Evolutionary conservation across 2,888 invertebrate genomes (phyloP), one percentile per base, ranked within the genome.

Genomic region (Xestia sexstrigata): DNA sequence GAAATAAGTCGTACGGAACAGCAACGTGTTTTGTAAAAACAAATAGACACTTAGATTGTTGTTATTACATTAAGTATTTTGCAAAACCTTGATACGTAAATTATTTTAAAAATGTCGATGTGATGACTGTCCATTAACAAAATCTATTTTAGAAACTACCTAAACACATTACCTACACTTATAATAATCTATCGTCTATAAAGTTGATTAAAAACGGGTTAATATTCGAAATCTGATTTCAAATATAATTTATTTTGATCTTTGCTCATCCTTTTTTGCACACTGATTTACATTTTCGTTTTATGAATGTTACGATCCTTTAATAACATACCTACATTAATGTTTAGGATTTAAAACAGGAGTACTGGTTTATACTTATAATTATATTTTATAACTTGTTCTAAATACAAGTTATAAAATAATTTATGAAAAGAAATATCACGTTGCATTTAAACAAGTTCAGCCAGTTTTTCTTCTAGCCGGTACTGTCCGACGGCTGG

Each of bases 11-110:
- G 26, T 67, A 73, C 52, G 70, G 72, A 49, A 76, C 65, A 81
- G 52, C 58, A 80, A 81, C 72, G 26, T 55, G 85, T 74, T 74
- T 74, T 60, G 47, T 62, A 74, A 70, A 80, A 70, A 79, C 74
- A 79, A 79, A 78, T 70, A 70, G 23, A 23, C 74, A 65, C 65
- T 81, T 85, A 83, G 82, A 83, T 81, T 67, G 82, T 83, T 73
- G 85, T 83, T 82, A 75, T 82, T 84, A 52, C 76, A 74, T 30
- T 68, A 74, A 60, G 55, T 69, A 85, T 73, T 70, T 81, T 70
- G 69, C 30, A 67, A 85, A 83, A 63, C 82, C 82, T 83, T 83
- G 82, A 63, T 73, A 62, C 3, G 62, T 71, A 30, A 71, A 55
- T 72, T 63, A 76, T 80, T 75, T 30, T 1, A 30, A 62, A 85